These are phyloP conservation scores for Leucosticte australis DNA, from an alignment of 2,113 vertebrate species.

Conservation along the genomic window DNA sequence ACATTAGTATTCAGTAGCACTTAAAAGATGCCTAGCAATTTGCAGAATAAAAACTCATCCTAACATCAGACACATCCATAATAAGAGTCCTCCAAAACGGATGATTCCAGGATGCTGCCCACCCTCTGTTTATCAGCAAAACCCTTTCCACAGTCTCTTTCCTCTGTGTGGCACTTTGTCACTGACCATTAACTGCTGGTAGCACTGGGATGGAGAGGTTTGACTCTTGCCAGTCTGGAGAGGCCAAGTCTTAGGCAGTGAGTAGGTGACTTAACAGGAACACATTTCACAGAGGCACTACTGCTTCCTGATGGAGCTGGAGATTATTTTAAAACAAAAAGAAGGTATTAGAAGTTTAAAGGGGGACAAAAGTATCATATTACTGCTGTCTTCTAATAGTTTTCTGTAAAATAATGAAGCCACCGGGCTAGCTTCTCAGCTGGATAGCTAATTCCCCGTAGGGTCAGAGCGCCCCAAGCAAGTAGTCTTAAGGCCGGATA, in stretches of 20 bases:
- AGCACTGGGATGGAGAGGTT: constrained; percentile 85
- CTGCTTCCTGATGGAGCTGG: constrained; percentile 78
- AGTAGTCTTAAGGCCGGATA: no score
- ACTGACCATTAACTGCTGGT: constrained; percentile 60
- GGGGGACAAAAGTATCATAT: rapidly evolving
- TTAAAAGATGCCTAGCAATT: background rate
- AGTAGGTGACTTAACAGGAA: constrained; percentile 78
- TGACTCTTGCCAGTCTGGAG: constrained; percentile 88
- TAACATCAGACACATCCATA: background rate
- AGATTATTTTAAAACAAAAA: constrained; percentile 10
- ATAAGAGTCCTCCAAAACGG: background rate
- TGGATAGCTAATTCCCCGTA: no score
- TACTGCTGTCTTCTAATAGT: background rate
- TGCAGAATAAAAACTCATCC: background rate
- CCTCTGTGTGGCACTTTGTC: background rate
- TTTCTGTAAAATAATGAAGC: no score
- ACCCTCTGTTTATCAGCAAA: background rate
- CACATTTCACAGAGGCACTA: constrained; percentile 15
- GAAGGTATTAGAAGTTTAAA: background rate
- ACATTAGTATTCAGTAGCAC: background rate
- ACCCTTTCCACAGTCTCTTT: background rate
- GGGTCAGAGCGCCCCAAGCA: no score
- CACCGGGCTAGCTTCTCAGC: no score
- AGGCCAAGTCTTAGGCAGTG: constrained; percentile 89
- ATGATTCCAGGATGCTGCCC: background rate